Evolutionary conservation across 1,140 invertebrate genomes (phyloP).

Genomic region (Panulirus ornatus): DNA sequence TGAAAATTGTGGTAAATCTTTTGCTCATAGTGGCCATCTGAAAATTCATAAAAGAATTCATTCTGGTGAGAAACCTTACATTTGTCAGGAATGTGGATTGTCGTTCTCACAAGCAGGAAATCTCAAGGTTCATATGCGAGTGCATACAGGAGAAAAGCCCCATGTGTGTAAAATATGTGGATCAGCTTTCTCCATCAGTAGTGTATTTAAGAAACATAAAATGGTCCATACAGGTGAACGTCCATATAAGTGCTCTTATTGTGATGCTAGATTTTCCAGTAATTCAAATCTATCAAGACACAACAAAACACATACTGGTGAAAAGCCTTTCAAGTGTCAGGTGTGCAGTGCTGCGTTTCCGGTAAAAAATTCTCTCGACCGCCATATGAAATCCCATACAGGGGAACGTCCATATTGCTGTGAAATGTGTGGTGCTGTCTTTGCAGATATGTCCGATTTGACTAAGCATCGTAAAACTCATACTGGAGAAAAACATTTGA

Average conservation of each 20-base stretch:
- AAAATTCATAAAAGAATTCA: constrained; percentile 36
- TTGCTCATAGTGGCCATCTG: constrained; percentile 35
- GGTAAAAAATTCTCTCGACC: constrained; percentile 18
- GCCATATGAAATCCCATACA: constrained; percentile 23
- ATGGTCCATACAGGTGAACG: constrained; percentile 39
- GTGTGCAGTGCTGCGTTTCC: constrained; percentile 22
- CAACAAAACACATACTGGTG: constrained; percentile 45
- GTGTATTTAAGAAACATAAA: constrained; percentile 43
- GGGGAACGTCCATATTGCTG: constrained; percentile 40
- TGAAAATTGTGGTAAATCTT: constrained; percentile 15
- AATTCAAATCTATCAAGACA: constrained; percentile 44
- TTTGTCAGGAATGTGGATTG: constrained; percentile 34
- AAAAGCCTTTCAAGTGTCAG: constrained; percentile 37
- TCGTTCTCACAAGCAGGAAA: constrained; percentile 42
- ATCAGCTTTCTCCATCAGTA: constrained; percentile 39
- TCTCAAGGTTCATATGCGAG: constrained; percentile 41
- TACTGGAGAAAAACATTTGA: constrained; percentile 36
- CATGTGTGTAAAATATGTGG: constrained; percentile 37
- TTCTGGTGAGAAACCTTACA: constrained; percentile 46
- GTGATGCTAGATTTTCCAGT: constrained; percentile 37
- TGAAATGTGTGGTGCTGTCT: constrained; percentile 29
- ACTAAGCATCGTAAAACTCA: constrained; percentile 41
- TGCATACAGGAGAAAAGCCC: constrained; percentile 38
- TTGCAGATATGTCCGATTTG: constrained; percentile 35
- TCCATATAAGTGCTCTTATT: constrained; percentile 26